Conservation (phyloP, 2,113 vertebrate genomes). For the Protomyctophum bolini region DNA sequence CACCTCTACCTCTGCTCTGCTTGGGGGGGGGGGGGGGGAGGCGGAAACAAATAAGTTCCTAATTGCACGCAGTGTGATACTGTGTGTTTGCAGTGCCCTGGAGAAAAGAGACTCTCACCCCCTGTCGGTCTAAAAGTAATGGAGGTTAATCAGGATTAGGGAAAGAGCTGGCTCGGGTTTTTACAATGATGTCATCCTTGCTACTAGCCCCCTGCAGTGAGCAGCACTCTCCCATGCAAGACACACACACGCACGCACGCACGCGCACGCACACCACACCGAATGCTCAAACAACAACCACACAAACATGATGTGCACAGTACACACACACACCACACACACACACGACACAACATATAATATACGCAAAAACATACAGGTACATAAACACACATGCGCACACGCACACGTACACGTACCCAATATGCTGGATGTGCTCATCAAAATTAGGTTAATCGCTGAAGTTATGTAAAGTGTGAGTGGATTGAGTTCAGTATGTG, state of each 20-base stretch:
- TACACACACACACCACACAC: neutral
- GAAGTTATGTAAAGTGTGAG: conserved; percentile 54
- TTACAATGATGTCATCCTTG: conserved; percentile 11
- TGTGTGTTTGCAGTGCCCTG: too few species aligned
- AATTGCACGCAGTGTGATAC: too few species aligned
- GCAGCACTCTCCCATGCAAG: too few species aligned
- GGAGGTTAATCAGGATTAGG: conserved; percentile 57
- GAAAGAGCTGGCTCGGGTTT: conserved; percentile 26
- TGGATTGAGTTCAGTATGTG: conserved; percentile 47
- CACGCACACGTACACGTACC: neutral
- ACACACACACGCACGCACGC: too few species aligned
- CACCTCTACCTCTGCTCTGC: too few species aligned
- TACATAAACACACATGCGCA: neutral
- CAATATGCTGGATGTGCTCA: conserved; percentile 24
- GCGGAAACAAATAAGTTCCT: too few species aligned
- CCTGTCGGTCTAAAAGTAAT: conserved; percentile 24
- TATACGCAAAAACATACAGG: too few species aligned
- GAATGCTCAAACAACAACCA: too few species aligned
- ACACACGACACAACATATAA: neutral
- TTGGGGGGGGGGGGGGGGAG: too few species aligned
- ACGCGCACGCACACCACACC: too few species aligned
- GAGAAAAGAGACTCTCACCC: neutral
- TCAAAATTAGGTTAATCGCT: conserved; percentile 56
- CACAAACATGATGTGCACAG: too few species aligned
- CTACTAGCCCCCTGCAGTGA: too few species aligned